Base-by-base conservation (phyloP, 2,888 invertebrate genomes). In the Stegophylla sp. region DNA sequence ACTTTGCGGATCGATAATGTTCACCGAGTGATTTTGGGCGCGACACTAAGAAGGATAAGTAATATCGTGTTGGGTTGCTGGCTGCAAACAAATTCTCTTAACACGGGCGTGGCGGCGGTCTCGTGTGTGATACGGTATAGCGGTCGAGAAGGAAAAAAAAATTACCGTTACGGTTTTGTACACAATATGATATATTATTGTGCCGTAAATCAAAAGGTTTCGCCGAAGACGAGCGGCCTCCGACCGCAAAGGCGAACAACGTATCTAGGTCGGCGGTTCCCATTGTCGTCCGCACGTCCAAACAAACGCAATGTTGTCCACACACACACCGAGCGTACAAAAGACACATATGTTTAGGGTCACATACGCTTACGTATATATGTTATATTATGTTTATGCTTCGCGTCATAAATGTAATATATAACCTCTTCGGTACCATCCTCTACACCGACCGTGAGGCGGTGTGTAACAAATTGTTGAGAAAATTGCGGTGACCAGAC, bases 241-340 rank as follows among this genome's bases (percentile, higher is more conserved):
- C 51, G 79, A 71, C 79, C 79, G 79, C 79, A 79, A 79, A 71
- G 79, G 69, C 45, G 2, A 12, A 28, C 2, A 17, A 1, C 20
- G 15, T 51, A 75, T 71, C 69, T 71, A 61, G 61, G 79, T 61
- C 75, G 41, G 13, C 28, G 28, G 15, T 26, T n/a, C 59, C 76
- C 59, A 79, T 79, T 79, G 79, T 79, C 59, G 41, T 63, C 20
- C 61, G 23, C 79, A 79, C 79, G 79, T 79, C 79, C 79, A 79
- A 79, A 79, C 71, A 77, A 67, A 77, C 56, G 28, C 41, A 64
- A 66, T 53, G 75, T 76, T 53, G 17, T 66, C 53, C 15, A 34
- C 41, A 66, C 64, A 53, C 53, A 67, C 15, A 23, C 10, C 3
- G 5, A 17, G 17, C 15, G 26, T 56, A 26, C 17, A 56, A 43